Evolutionary conservation across 2,888 invertebrate species (phyloP).

Genomic region (Dolichopus griseipennis): DNA sequence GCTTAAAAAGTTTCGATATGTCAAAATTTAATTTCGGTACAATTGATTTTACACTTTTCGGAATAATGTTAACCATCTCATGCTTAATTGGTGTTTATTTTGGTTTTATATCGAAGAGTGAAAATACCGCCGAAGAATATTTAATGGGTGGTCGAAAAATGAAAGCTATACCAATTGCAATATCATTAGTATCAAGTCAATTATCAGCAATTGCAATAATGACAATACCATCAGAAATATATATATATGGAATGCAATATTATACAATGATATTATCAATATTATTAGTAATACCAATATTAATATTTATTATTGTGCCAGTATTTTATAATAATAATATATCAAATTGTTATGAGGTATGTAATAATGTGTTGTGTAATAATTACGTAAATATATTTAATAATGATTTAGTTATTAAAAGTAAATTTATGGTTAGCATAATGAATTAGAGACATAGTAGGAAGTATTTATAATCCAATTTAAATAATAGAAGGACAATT

Average conservation of each 20-base stretch:
- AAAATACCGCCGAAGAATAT: constrained; percentile 49
- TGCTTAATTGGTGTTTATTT: constrained; percentile 51
- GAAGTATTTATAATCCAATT: too few relatives aligned
- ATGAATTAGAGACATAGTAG: too few relatives aligned
- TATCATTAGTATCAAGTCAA: constrained; percentile 53
- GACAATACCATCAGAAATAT: constrained; percentile 48
- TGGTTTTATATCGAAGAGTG: constrained; percentile 45
- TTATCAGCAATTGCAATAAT: constrained; percentile 51
- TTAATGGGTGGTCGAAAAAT: constrained; percentile 50
- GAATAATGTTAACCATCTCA: constrained; percentile 46
- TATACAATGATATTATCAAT: constrained; percentile 40
- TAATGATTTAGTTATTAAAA: too few relatives aligned
- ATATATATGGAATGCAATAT: constrained; percentile 46
- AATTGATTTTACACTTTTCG: constrained; percentile 50
- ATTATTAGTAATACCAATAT: constrained; percentile 34
- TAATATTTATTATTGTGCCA: constrained; percentile 42
- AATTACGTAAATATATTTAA: too few relatives aligned
- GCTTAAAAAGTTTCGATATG: not conserved
- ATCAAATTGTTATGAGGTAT: constrained; percentile 46
- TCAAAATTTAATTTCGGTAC: not conserved
- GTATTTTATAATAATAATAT: constrained; percentile 47
- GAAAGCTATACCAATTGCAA: constrained; percentile 52
- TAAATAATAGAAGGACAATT: too few relatives aligned
- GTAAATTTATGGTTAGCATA: too few relatives aligned
- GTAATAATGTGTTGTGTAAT: too few relatives aligned